Evolutionary conservation across 2,888 invertebrate species (phyloP).

Genomic region (Cartodere bifasciata): DNA sequence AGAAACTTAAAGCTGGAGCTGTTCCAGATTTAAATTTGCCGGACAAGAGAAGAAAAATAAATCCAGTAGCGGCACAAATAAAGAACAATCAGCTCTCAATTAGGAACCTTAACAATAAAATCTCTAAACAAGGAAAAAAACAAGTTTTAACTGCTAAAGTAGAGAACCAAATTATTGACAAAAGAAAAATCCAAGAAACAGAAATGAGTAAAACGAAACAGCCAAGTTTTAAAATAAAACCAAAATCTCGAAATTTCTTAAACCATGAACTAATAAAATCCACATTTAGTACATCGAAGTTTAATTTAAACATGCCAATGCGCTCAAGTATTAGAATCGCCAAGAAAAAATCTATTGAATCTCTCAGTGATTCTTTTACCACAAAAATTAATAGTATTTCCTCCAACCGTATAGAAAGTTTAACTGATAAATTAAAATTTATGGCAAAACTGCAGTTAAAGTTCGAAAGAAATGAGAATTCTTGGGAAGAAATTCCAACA

Average conservation of each 20-base stretch:
- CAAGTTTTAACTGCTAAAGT: conserved; percentile 6
- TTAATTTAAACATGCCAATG: conserved; percentile 23
- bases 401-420: conserved; percentile 15
- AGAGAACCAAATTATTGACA: no score
- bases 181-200: no score
- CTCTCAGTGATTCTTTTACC: conserved; percentile 21
- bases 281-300: no score
- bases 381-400: conserved; percentile 16
- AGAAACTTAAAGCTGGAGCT: conserved; percentile 36
- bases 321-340: conserved; percentile 28
- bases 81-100: no score
- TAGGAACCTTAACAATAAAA: not conserved
- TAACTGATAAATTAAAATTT: conserved; percentile 26
- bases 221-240: no score
- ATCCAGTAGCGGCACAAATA: not conserved
- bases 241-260: no score
- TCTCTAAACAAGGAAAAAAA: conserved; percentile 12
- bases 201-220: no score
- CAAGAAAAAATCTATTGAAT: conserved; percentile 27
- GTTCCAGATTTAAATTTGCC: conserved; percentile 31
- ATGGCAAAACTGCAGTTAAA: conserved; percentile 25
- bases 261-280: no score
- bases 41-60: conserved; percentile 7
- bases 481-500: no score
- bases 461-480: conserved; percentile 15